Percentiles rank a stretch among this genome's conserved stretches.
Conservation (phyloP, 1,140 invertebrate genomes). For the Branchinecta lynchi region DNA sequence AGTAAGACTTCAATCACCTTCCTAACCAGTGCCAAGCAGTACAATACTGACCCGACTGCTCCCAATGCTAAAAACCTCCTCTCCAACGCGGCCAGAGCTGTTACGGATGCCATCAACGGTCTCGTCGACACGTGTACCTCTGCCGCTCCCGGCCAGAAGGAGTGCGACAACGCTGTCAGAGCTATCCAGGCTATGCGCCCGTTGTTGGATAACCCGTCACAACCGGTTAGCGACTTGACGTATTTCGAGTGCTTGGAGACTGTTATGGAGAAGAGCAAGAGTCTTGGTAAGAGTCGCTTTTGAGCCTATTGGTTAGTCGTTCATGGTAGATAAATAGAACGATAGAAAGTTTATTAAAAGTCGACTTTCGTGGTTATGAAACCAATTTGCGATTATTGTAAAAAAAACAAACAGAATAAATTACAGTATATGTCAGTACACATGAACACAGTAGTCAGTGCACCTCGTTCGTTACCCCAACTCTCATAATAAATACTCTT, state of each 20-base stretch:
- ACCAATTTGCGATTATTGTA: no score
- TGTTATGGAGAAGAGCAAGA: constrained; percentile 85
- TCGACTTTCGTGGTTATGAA: no score
- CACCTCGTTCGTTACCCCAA: no score
- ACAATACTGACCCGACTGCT: constrained; percentile 70
- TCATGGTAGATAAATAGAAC: no score
- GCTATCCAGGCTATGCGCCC: constrained; percentile 71
- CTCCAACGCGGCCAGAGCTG: constrained; percentile 59
- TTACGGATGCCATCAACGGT: constrained; percentile 84
- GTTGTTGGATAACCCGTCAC: constrained; percentile 65
- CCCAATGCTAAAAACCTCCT: constrained; percentile 81
- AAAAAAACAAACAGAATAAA: no score
- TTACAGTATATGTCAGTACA: no score
- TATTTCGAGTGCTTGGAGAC: constrained; percentile 90
- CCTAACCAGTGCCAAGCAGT: constrained; percentile 67
- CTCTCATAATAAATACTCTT: no score
- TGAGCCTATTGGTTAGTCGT: no score
- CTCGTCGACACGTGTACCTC: constrained; percentile 67
- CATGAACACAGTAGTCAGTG: no score
- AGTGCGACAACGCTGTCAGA: constrained; percentile 89
- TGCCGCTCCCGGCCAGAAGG: constrained; percentile 75
- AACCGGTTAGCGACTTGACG: constrained; percentile 69
- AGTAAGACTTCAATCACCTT: constrained; percentile 75
- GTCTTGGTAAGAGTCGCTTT: constrained; percentile 36
- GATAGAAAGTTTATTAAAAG: no score